Percentiles rank a stretch among this genome's conserved stretches.
phyloP scores from a whole-genome alignment of 2,888 invertebrate genomes.

The Meiosimyza platycephala region DNA sequence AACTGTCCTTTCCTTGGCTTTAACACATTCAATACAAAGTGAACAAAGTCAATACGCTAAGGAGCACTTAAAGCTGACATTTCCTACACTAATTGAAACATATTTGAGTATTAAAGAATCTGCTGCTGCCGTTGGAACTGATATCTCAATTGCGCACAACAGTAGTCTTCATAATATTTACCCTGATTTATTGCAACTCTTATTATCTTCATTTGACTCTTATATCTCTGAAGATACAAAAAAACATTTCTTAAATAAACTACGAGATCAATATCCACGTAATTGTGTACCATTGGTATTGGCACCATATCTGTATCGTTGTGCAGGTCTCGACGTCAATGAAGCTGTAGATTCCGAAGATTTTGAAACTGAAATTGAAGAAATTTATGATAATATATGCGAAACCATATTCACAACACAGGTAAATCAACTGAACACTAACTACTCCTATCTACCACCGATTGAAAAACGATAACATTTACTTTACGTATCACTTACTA shows the following conservation, averaged over 20 bases:
- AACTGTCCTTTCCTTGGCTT: slow-evolving; percentile 87
- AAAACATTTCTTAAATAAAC: slow-evolving; percentile 77
- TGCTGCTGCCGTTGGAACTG: slow-evolving; percentile 34
- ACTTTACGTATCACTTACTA: too few relatives aligned
- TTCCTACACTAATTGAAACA: slow-evolving; percentile 86
- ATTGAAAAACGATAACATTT: too few relatives aligned
- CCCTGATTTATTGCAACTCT: slow-evolving; percentile 87
- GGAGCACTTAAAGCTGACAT: slow-evolving; percentile 82
- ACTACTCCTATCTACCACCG: too few relatives aligned
- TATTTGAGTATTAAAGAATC: slow-evolving; percentile 74
- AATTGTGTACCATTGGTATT: slow-evolving; percentile 88
- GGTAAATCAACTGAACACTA: slow-evolving; percentile 40
- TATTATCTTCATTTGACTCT: slow-evolving; percentile 70
- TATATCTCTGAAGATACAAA: slow-evolving; percentile 64
- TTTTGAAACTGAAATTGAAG: slow-evolving; percentile 62
- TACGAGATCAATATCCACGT: slow-evolving; percentile 88
- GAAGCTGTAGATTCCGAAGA: slow-evolving; percentile 56
- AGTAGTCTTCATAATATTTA: slow-evolving; percentile 91
- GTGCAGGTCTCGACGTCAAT: slow-evolving; percentile 26
- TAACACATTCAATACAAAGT: slow-evolving; percentile 82
- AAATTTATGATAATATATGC: slow-evolving; percentile 64
- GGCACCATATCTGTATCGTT: slow-evolving; percentile 82
- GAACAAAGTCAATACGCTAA: slow-evolving; percentile 81
- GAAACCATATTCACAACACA: slow-evolving; percentile 62
- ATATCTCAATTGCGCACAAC: slow-evolving; percentile 47